These are phyloP conservation scores for Heliconius ismenius DNA, from an alignment of 2,888 invertebrate species.

Conservation along the genomic window DNA sequence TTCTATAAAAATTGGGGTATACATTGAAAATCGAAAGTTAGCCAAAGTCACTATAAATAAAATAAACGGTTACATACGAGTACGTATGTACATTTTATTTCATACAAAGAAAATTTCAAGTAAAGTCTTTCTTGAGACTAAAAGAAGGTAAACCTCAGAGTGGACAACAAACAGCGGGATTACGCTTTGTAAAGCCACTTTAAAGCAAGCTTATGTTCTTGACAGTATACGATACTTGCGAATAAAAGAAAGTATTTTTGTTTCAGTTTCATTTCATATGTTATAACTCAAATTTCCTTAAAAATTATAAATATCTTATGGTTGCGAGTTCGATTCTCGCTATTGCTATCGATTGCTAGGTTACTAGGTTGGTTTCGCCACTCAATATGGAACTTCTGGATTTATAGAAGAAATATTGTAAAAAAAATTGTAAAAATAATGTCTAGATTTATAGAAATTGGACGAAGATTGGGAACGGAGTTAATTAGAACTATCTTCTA, in stretches of 20 bases:
- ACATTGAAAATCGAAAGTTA: not conserved
- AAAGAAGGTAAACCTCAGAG: conserved; percentile 17
- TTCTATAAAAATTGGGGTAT: too few relatives aligned
- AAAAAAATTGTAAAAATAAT: too few relatives aligned
- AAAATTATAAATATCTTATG: too few relatives aligned
- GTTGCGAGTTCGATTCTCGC: too few relatives aligned
- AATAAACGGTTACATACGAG: not conserved
- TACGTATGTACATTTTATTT: not conserved
- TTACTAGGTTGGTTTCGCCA: too few relatives aligned
- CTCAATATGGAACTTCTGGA: too few relatives aligned
- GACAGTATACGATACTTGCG: not conserved
- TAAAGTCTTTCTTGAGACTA: conserved; percentile 16
- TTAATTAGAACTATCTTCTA: too few relatives aligned
- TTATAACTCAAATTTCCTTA: not conserved
- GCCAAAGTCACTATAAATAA: not conserved
- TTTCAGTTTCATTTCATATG: not conserved
- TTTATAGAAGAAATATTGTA: too few relatives aligned
- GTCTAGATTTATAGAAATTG: too few relatives aligned
- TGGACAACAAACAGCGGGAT: conserved; percentile 22
- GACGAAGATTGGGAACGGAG: too few relatives aligned
- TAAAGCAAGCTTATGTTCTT: conserved; percentile 17
- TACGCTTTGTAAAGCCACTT: conserved; percentile 23
- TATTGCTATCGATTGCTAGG: too few relatives aligned
- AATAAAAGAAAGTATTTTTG: conserved; percentile 6
- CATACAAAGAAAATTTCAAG: conserved; percentile 9